These are phyloP conservation scores for Bellardia pandia DNA, from an alignment of 2,888 invertebrate genomes.

Conservation along the genomic window DNA sequence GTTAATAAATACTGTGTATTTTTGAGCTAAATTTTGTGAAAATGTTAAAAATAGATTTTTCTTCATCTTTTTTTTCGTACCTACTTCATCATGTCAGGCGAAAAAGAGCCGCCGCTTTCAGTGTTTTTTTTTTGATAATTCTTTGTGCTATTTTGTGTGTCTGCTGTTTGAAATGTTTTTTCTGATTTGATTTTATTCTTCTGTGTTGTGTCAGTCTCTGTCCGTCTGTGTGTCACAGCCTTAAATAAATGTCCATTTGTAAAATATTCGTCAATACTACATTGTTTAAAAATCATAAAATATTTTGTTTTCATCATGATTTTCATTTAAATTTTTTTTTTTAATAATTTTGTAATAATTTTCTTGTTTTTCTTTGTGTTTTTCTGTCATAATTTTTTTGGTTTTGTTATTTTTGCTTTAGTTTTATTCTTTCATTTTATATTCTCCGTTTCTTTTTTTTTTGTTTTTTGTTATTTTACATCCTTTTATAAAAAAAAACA, in stretches of 20 bases:
- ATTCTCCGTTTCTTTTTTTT: neutral
- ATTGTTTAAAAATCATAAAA: neutral
- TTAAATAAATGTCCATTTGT: neutral
- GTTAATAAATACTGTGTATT: constrained; percentile 23
- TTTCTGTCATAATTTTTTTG: neutral
- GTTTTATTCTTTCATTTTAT: constrained; percentile 22
- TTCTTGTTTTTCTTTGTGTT: constrained; percentile 10
- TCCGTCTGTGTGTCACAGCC: neutral
- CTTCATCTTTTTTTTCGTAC: constrained; percentile 1
- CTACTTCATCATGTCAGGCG: constrained; percentile 14
- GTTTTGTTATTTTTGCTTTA: neutral
- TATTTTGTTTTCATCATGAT: neutral
- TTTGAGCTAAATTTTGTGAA: constrained; percentile 64
- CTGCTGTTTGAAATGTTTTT: constrained; percentile 1
- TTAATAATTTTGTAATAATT: neutral
- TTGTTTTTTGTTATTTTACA: constrained; percentile 31
- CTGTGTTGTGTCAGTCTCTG: neutral
- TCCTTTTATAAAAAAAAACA: constrained; percentile 46
- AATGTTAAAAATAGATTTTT: constrained; percentile 71
- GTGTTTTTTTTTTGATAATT: constrained; percentile 38
- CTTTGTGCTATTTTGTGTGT: constrained; percentile 33
- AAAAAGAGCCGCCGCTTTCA: constrained; percentile 55
- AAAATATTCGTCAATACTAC: too few species aligned
- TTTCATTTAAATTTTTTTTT: neutral
- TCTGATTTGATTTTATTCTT: constrained; percentile 36